These are phyloP conservation scores for Tipula vernalis DNA, from an alignment of 2,888 invertebrate genomes.

Conservation along the genomic window DNA sequence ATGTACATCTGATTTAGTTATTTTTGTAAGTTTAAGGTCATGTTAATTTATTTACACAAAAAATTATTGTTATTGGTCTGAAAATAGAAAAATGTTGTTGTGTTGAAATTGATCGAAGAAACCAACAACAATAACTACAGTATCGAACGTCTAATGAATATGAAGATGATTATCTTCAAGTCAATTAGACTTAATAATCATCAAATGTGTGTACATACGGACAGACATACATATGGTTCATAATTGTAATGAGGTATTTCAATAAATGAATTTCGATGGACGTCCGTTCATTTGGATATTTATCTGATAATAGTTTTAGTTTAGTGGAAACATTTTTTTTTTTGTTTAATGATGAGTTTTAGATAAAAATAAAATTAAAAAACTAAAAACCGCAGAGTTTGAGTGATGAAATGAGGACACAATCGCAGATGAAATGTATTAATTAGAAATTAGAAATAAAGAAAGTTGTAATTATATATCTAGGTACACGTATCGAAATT, in stretches of 20 bases:
- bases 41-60: not conserved
- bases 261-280: not conserved
- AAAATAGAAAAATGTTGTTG: not conserved
- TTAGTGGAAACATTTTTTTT: not conserved
- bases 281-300: not conserved
- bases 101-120: not conserved
- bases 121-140: not conserved
- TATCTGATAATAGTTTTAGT: slow-evolving; percentile 4
- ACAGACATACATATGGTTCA: not conserved
- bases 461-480: not conserved
- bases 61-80: not conserved
- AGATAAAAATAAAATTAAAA: not conserved
- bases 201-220: not conserved
- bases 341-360: not conserved
- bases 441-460: not conserved
- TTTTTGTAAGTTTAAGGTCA: not conserved
- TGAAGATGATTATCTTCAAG: slow-evolving; percentile 4
- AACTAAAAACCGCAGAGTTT: not conserved
- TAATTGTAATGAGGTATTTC: not conserved
- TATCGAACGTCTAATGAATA: not conserved
- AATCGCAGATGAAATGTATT: not conserved
- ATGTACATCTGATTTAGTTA: not conserved
- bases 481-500: not conserved
- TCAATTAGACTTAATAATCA: slow-evolving; percentile 4
- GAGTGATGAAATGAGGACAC: slow-evolving; percentile 4